Evolutionary conservation across 2,113 vertebrate genomes (phyloP), one percentile per base, ranked within the genome.

Genomic region (Takifugu flavidus): DNA sequence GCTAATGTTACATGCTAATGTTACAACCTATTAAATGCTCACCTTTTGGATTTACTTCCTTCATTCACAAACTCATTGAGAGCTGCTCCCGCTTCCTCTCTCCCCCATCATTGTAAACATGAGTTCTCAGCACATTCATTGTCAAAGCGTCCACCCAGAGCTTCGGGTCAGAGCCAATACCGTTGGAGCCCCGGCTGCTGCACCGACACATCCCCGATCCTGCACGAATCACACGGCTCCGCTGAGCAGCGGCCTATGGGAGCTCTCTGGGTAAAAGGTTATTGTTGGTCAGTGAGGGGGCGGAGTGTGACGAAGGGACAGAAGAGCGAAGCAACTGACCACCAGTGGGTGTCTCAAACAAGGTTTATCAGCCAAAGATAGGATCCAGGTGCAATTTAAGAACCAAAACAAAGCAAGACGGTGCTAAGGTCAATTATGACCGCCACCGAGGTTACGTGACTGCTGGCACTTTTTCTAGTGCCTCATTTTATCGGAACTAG

Each of bases 221-320:
- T 63, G 74, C 62, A 62, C 89, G 45, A 91, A 90, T 90, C 76
- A 63, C 4, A 57, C 2, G 13, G 42, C 63, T 31, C 27, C 1
- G 47, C 53, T 64, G 20, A 10, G 13, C 42, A 57, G 65, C 20
- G 74, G 74, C 80, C 73, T 68, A 84, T 86, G 49, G 66, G 39
- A 75, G 47, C 51, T 75, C 80, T 83, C 75, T 90, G 79, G 88
- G 89, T 87, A 67, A 90, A 90, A 89, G 89, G 86, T 90, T 80
- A 87, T 53, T 31, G 79, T 58, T 65, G 67, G 61, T 67, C 11
- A 13, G 34, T 54, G 57, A 20, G 51, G 44, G 14, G 62, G 53
- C 1, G 62, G 53, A 28, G 46, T 13, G 64, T 72, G 45, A 20
- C 4, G 66, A 46, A 60, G 13, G 25, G 44, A 46, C n/a, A n/a